A percentile compares a stretch with the other conserved stretches of the same genome.
These are phyloP conservation scores for Saccostrea glomerata DNA, from an alignment of 1,140 invertebrate genomes.

Conservation along the genomic window DNA sequence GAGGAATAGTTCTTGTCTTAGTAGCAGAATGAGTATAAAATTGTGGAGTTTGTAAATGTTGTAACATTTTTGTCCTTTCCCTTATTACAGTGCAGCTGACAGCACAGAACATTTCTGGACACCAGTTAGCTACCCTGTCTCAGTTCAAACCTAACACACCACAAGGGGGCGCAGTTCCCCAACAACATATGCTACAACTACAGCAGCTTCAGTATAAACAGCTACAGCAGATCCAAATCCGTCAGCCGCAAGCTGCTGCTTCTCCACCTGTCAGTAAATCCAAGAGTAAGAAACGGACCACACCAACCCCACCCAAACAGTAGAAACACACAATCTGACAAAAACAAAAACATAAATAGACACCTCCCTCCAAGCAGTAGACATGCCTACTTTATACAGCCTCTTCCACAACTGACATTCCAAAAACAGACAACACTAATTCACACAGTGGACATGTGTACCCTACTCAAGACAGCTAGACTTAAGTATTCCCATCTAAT, in stretches of 20 bases:
- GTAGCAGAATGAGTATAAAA: too few species aligned
- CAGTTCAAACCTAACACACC: constrained; percentile 60
- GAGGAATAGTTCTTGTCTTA: too few species aligned
- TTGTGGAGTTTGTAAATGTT: not conserved
- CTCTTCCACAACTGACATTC: too few species aligned
- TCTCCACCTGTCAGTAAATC: constrained; percentile 59
- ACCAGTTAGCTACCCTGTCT: constrained; percentile 64
- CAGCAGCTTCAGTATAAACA: constrained; percentile 77
- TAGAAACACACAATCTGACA: too few species aligned
- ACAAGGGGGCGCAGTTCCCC: constrained; percentile 54
- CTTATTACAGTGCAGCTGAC: constrained; percentile 48
- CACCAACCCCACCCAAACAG: constrained; percentile 6
- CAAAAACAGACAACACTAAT: too few species aligned
- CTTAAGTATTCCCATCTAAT: too few species aligned
- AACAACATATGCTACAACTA: constrained; percentile 83
- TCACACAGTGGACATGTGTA: too few species aligned
- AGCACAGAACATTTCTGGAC: constrained; percentile 48
- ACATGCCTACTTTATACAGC: too few species aligned
- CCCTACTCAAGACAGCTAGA: too few species aligned
- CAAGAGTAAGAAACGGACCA: constrained; percentile 73
- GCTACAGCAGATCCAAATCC: constrained; percentile 80
- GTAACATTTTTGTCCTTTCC: not conserved
- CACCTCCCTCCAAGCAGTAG: too few species aligned
- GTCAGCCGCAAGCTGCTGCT: constrained; percentile 82
- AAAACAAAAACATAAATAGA: too few species aligned